A percentile compares a stretch with the other conserved stretches of the same genome.
Conservation (phyloP, 2,113 vertebrate species). For the Notarius quadriscutis region DNA sequence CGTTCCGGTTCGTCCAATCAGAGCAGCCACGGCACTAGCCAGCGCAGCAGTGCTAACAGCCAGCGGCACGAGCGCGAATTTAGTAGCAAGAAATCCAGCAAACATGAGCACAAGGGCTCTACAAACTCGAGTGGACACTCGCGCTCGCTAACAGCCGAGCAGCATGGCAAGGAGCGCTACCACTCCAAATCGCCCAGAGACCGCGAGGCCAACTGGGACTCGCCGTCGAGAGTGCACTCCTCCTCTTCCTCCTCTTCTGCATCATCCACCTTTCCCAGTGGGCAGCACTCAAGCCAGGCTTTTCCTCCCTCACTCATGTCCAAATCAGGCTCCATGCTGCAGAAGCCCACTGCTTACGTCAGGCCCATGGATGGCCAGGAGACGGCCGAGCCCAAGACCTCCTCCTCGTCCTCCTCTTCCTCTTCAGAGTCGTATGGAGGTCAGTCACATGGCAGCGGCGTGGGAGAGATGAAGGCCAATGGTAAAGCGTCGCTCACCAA, state of each 20-base stretch:
- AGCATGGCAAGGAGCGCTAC: constrained; percentile 91
- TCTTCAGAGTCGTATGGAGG: constrained; percentile 85
- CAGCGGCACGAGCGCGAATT: constrained; percentile 87
- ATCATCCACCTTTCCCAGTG: constrained; percentile 79
- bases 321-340: constrained; percentile 91
- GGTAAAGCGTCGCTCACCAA: constrained; percentile 94
- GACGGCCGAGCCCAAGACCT: constrained; percentile 88
- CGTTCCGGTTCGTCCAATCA: constrained; percentile 84
- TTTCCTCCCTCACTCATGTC: constrained; percentile 95
- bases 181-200: constrained; percentile 94
- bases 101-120: constrained; percentile 90
- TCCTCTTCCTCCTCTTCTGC: constrained; percentile 64
- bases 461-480: constrained; percentile 89
- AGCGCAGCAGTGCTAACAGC: constrained; percentile 68
- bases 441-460: constrained; percentile 81
- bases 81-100: constrained; percentile 84
- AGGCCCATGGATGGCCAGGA: constrained; percentile 98
- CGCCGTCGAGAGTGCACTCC: constrained; percentile 88
- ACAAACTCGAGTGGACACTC: constrained; percentile 81
- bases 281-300: constrained; percentile 88
- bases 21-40: constrained; percentile 77
- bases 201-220: constrained; percentile 93
- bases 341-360: constrained; percentile 97
- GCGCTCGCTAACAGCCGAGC: constrained; percentile 82
- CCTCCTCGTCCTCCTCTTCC: constrained; percentile 59